Conservation (phyloP, 2,797 vertebrate genomes). For the Ptychadena robeensis region DNA sequence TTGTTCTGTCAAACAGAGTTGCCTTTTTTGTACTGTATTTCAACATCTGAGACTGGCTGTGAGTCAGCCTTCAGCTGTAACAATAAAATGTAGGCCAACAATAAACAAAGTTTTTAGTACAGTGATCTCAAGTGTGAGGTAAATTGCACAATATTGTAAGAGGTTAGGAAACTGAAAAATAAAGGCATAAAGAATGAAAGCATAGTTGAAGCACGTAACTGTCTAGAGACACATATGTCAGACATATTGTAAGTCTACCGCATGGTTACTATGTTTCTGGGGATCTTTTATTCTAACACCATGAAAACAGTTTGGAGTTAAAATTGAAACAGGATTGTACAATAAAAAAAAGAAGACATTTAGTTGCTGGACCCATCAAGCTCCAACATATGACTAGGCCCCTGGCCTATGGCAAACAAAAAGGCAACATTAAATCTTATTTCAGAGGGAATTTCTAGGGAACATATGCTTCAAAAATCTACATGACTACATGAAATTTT, state of each 20-base stretch:
- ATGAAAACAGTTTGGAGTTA: constrained; percentile 45
- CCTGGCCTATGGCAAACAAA: neutral
- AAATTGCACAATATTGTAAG: constrained; percentile 35
- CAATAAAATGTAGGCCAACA: constrained; percentile 50
- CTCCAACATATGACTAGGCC: neutral
- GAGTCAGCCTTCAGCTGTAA: constrained; percentile 56
- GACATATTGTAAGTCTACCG: constrained; percentile 46
- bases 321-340: constrained; percentile 20
- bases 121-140: constrained; percentile 23
- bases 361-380: neutral
- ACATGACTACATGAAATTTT: no score
- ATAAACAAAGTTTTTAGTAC: constrained; percentile 52
- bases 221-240: constrained; percentile 53
- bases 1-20: constrained; percentile 22
- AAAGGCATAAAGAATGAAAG: constrained; percentile 21
- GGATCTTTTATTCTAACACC: constrained; percentile 36
- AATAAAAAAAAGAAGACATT: constrained; percentile 15
- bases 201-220: constrained; percentile 35
- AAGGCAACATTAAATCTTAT: neutral
- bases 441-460: neutral
- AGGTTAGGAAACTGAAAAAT: constrained; percentile 33
- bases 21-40: constrained; percentile 36
- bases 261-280: constrained; percentile 38
- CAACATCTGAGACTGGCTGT: constrained; percentile 38
- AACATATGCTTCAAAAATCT: no score